Base-by-base conservation (phyloP, 2,113 vertebrate species). In the Lasiurus borealis region DNA sequence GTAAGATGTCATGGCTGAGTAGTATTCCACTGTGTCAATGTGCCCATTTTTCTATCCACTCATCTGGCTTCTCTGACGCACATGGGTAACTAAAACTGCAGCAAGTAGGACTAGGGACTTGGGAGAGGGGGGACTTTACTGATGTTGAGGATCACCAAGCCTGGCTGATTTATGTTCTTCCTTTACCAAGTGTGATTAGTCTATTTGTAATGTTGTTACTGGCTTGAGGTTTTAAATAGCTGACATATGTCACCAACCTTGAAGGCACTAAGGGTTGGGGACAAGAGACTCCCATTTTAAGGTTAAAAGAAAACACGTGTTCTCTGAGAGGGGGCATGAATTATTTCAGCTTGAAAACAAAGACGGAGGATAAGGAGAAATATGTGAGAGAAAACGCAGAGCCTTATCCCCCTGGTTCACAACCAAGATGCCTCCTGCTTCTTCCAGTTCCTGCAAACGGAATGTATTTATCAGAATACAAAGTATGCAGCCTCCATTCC, bases 181-280 rank as follows among this genome's bases (percentile, higher is more conserved):
- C 73, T 90, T 73, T 62, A 54, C 31, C 52, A 69, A 89, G 44
- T 66, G 34, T 86, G 78, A 93, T 84, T 89, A 77, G 29, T 48
- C 88, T 84, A 23, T 75, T 50, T 91, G 77, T 68, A 59, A 95
- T 84, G 81, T 72, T 81, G 59, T 72, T 64, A 80, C 44, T 62
- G 78, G 36, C 5, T 66, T 34, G 46, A 92, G 77, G 57, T 92
- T 92, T 94, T 66, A 68, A 95, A 81, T 25, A 69, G 76, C 14
- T 10, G 57, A 90, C 50, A 19, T 25, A 27, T 68, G 54, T 66
- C 82, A 54, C 11, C 81, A 59, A 94, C 78, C 8, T 36, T 85
- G 80, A 44, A 75, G 71, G 83, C 8, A 82, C 7, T 19, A 34
- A n/a, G 11, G 64, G 8, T 50, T 21, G 90, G 64, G 7, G 81